Conservation (phyloP, 2,888 invertebrate species). For the Malachius bipustulatus region DNA sequence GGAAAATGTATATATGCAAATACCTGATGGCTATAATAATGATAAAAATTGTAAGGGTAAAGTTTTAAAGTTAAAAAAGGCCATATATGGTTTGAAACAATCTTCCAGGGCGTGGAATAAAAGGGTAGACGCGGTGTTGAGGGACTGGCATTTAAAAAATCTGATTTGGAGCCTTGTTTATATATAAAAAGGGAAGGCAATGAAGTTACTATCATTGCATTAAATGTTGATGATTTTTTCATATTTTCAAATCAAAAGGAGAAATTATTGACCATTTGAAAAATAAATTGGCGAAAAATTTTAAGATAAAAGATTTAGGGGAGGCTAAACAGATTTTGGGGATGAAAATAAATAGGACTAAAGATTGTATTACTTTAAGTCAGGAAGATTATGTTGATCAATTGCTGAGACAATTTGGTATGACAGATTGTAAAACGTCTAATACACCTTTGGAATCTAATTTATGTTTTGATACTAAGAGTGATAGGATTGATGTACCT, state of each 20-base stretch:
- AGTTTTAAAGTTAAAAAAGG: not conserved
- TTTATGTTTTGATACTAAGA: not conserved
- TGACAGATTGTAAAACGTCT: not conserved
- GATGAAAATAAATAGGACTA: not conserved
- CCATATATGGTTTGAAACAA: slow-evolving; percentile 1
- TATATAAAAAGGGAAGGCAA: not conserved
- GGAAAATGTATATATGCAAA: not conserved
- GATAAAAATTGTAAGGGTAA: slow-evolving; percentile 2
- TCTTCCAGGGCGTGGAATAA: slow-evolving; percentile 3
- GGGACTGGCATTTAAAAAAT: not conserved
- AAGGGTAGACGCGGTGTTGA: not conserved
- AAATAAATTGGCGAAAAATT: not conserved
- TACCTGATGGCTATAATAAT: not conserved
- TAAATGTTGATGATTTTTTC: slow-evolving; percentile 1
- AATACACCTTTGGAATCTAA: not conserved
- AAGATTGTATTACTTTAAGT: not conserved
- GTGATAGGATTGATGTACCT: not conserved
- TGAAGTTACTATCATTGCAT: not conserved
- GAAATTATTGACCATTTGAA: too few species aligned
- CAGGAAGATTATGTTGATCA: not conserved
- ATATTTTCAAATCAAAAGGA: slow-evolving; percentile 1
- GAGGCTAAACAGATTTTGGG: not conserved
- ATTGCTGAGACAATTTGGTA: not conserved
- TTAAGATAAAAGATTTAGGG: not conserved
- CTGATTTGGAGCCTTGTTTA: not conserved